Conservation (phyloP, 2,113 vertebrate genomes). For the Pteropus alecto region DNA sequence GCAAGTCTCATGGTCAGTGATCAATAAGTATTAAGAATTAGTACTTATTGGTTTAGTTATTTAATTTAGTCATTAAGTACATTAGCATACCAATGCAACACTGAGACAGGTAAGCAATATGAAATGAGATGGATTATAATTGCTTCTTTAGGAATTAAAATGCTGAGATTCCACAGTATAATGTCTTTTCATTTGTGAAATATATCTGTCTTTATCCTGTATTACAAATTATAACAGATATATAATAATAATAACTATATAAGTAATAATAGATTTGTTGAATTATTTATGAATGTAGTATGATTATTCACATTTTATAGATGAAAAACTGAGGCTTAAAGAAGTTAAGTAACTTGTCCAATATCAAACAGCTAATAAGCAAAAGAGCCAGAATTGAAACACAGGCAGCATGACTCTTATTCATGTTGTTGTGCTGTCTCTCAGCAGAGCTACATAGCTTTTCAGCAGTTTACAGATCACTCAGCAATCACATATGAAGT, state of each 20-base stretch:
- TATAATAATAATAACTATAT: not conserved
- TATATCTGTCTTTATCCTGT: not conserved
- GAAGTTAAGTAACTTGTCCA: not conserved
- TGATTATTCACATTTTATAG: not conserved
- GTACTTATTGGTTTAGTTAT: not conserved
- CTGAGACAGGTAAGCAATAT: not conserved
- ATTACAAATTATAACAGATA: not conserved
- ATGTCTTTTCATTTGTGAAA: slow-evolving; percentile 12
- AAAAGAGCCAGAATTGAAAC: not conserved
- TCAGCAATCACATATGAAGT: not conserved
- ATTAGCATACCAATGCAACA: not conserved
- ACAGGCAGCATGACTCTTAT: not conserved
- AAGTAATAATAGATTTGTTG: not conserved
- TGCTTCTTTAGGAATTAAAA: not conserved
- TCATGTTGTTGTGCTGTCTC: not conserved
- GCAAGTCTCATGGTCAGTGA: not conserved
- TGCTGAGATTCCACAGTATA: not conserved
- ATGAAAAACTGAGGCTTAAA: not conserved
- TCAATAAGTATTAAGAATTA: not conserved
- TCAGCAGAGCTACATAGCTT: not conserved
- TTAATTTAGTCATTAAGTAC: not conserved
- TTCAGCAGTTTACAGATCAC: not conserved
- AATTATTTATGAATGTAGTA: not conserved
- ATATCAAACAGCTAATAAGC: not conserved
- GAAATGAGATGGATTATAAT: not conserved